Conservation (phyloP, 1,140 invertebrate species). For the Polypedilum pembai region DNA sequence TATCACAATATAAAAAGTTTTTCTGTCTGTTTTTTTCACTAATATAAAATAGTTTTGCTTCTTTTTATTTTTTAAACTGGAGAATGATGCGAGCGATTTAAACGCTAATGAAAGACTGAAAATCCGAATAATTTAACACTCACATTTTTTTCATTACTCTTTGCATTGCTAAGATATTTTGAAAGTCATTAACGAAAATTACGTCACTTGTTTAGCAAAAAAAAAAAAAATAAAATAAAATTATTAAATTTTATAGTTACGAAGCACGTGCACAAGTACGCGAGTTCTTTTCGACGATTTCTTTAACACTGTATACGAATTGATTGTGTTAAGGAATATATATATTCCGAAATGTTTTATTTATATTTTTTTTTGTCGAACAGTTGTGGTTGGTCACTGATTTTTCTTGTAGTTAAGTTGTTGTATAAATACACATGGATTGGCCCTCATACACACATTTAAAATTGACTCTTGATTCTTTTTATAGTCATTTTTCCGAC, state of each 20-base stretch:
- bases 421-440: too few relatives aligned
- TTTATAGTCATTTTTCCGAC: too few relatives aligned
- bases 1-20: not conserved
- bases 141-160: slow-evolving; percentile 9
- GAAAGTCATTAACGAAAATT: slow-evolving; percentile 19
- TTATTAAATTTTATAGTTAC: not conserved
- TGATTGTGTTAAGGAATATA: slow-evolving; percentile 2
- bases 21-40: not conserved
- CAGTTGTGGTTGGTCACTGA: too few relatives aligned
- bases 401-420: too few relatives aligned
- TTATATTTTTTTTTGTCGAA: not conserved
- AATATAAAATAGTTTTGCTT: not conserved
- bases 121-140: slow-evolving; percentile 4
- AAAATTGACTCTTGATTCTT: too few relatives aligned
- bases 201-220: slow-evolving; percentile 17
- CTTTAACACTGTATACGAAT: slow-evolving; percentile 18
- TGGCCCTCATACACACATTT: too few relatives aligned
- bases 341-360: not conserved
- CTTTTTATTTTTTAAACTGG: not conserved
- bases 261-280: slow-evolving; percentile 8
- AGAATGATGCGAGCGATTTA: slow-evolving; percentile 3
- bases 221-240: slow-evolving; percentile 2
- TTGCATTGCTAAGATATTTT: slow-evolving; percentile 9
- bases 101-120: not conserved
- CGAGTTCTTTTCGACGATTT: slow-evolving; percentile 11